phyloP scores from a whole-genome alignment of 2,888 invertebrate species.

The Cataglyphis rosenhaueri region DNA sequence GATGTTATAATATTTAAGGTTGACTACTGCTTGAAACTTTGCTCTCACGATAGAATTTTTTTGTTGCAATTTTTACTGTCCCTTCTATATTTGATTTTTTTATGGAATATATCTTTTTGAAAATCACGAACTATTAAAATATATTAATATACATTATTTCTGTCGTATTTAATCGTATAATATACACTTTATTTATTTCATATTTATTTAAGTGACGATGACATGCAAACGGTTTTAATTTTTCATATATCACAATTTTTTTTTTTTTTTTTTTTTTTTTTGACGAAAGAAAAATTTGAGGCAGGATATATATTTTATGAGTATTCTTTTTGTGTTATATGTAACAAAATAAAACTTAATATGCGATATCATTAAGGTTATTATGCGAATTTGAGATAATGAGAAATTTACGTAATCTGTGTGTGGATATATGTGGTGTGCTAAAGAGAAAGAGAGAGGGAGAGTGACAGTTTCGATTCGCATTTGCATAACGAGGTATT shows the following conservation, averaged over 20 bases:
- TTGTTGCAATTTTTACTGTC: background rate
- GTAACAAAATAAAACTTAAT: background rate
- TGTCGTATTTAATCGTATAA: slow-evolving; percentile 40
- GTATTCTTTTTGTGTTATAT: background rate
- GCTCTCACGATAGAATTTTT: background rate
- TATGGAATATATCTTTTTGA: background rate
- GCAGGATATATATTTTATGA: background rate
- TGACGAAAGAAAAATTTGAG: background rate
- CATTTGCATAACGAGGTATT: slow-evolving; percentile 41
- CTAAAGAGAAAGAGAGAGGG: background rate
- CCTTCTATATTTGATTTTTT: background rate
- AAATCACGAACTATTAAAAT: background rate
- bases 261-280: background rate
- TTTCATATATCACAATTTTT: background rate
- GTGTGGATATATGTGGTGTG: background rate
- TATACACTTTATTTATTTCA: slow-evolving; percentile 45
- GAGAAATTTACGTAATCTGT: slow-evolving; percentile 35
- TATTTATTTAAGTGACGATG: slow-evolving; percentile 14
- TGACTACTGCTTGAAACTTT: slow-evolving; percentile 13
- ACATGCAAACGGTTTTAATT: background rate
- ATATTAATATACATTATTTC: background rate
- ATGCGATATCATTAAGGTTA: slow-evolving; percentile 2
- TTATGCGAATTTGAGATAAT: slow-evolving; percentile 27
- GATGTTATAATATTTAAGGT: background rate
- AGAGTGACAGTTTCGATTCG: slow-evolving; percentile 20